Evolutionary conservation across 2,113 vertebrate genomes (phyloP).

Genomic region (Fukomys damarensis): DNA sequence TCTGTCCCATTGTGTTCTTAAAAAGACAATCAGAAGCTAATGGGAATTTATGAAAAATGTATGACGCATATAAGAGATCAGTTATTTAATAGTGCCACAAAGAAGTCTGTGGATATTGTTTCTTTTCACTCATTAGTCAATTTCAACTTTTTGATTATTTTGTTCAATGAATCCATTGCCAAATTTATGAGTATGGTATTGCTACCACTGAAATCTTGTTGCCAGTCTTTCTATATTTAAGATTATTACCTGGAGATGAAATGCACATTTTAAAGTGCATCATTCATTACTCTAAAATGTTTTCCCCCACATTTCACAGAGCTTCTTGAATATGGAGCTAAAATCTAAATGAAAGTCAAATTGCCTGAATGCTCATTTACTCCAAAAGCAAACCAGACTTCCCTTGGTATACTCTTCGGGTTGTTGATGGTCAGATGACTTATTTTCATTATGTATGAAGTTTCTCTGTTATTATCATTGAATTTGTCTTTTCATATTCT

Average conservation of each 20-base stretch:
- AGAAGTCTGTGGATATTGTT: background rate
- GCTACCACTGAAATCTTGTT: background rate
- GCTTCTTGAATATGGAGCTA: conserved; percentile 1
- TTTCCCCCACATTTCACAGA: background rate
- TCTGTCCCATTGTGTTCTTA: conserved; percentile 38
- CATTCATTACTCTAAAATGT: background rate
- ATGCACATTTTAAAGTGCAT: conserved; percentile 22
- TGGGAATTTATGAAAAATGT: conserved; percentile 57
- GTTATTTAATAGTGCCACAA: conserved; percentile 30
- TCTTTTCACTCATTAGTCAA: background rate
- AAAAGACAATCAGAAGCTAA: conserved; percentile 59
- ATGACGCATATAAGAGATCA: conserved; percentile 4
- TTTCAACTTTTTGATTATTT: conserved; percentile 46
- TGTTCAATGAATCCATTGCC: background rate
- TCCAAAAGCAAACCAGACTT: background rate
- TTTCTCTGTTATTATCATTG: background rate
- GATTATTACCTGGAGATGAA: conserved; percentile 14
- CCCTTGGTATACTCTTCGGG: background rate
- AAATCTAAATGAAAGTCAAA: conserved; percentile 20
- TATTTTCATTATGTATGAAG: background rate
- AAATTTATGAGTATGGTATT: conserved; percentile 5
- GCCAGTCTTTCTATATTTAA: background rate
- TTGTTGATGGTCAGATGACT: background rate
- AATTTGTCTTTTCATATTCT: background rate
- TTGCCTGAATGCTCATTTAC: background rate